phyloP scores from a whole-genome alignment of 2,888 invertebrate species.

The Pristionchus maxplancki region DNA sequence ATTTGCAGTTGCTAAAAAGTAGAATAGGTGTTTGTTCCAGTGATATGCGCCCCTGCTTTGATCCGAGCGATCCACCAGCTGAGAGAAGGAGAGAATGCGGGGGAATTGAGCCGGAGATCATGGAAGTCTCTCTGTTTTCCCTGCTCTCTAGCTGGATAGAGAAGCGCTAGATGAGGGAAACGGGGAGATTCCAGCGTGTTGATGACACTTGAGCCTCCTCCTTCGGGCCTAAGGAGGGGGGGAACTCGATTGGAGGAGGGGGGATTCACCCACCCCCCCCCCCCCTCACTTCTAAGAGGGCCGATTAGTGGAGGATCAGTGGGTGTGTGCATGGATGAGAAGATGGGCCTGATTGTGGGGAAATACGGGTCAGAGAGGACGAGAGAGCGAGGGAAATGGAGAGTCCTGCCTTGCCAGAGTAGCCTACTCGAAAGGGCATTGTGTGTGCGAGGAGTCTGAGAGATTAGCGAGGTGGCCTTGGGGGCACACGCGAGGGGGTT shows the following conservation, averaged over 20 bases:
- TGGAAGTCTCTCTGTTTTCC: neutral
- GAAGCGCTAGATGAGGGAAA: neutral
- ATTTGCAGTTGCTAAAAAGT: neutral
- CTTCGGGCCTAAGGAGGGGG: neutral
- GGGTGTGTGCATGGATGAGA: neutral
- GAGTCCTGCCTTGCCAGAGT: neutral
- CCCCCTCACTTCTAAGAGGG: neutral
- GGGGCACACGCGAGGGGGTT: neutral
- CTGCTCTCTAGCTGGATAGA: neutral
- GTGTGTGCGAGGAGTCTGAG: neutral
- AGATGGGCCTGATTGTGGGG: neutral
- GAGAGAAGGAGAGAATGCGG: neutral
- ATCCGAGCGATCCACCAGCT: neutral
- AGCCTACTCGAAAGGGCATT: constrained; percentile 43
- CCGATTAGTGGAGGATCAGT: constrained; percentile 24
- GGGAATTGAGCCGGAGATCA: neutral
- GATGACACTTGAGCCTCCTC: constrained; percentile 31
- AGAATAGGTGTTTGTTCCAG: constrained; percentile 9
- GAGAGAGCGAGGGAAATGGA: neutral
- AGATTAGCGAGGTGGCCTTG: constrained; percentile 30
- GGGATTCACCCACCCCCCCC: neutral
- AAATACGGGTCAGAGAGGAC: neutral
- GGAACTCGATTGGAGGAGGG: constrained; percentile 22
- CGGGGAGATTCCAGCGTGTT: neutral
- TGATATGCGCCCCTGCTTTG: neutral